Evolutionary conservation across 1,140 invertebrate species (phyloP), one percentile per base, ranked within the genome.

Genomic region (Drosophila eugracilis): DNA sequence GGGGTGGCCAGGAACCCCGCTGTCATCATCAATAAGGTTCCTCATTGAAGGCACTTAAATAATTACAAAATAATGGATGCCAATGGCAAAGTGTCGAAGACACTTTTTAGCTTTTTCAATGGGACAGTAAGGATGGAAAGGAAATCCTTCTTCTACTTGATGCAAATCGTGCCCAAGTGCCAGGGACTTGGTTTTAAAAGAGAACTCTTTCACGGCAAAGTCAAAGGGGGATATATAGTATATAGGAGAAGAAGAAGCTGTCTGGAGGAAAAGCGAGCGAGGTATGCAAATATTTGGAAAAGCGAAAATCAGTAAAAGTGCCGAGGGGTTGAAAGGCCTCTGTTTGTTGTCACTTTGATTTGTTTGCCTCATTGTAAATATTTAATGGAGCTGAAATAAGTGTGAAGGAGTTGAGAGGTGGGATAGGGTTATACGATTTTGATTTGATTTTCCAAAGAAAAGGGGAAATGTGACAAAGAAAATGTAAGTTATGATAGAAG

Each of bases 31-130:
- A 52, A 75, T 75, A 75, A 66, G 72, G 71, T 57, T 41, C 54
- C 53, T 39, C 70, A 67, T 78, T 44, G 60, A 62, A 59, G 81
- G 81, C 81, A 86, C 81, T 86, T 86, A 81, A 86, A 86, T 85
- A 86, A 85, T 85, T 85, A 86, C 81, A 76, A 86, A 86, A 85
- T 85, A 85, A 85, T 85, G 77, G 77, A 74, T 70, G 81, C 50
- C 72, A 74, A 66, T 65, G 77, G 77, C 77, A 48, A 36, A 75
- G 36, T 48, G 52, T 47, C 48, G 54, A 28, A 66, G 66, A 45
- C 44, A 81, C 73, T 67, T 63, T 37, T 21, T 34, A 75, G 76
- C 71, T 45, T 79, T 71, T 79, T 60, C 22, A 28, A 39, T 12
- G 39, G 9, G 17, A 6, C 34, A 19, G 36, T n/a, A n/a, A n/a